phyloP scores from a whole-genome alignment of 2,797 vertebrate genomes.

The Cynopterus sphinx region DNA sequence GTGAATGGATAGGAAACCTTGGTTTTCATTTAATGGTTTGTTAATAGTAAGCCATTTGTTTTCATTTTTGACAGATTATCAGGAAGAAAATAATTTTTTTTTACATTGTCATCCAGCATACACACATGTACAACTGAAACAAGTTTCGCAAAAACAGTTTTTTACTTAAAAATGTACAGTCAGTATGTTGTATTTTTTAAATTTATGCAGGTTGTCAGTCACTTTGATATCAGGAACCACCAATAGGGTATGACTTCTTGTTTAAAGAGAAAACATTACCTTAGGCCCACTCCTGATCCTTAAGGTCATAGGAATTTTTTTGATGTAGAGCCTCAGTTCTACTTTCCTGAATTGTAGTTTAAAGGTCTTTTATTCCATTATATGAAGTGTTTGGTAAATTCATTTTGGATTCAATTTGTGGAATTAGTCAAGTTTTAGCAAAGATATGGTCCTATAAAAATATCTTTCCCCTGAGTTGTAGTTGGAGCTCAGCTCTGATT shows the following conservation, averaged over 20 bases:
- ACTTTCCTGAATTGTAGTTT: not conserved
- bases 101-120: not conserved
- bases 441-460: not conserved
- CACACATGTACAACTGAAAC: not conserved
- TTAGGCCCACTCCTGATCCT: not conserved
- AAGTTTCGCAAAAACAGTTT: slow-evolving; percentile 4
- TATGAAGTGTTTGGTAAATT: not conserved
- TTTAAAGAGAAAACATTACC: not conserved
- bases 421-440: slow-evolving; percentile 19
- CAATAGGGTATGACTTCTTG: not conserved
- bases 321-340: not conserved
- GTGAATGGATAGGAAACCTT: not conserved
- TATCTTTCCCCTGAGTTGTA: not conserved
- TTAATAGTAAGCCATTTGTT: not conserved
- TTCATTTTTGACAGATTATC: not conserved
- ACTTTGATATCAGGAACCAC: not conserved
- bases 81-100: slow-evolving; percentile 5
- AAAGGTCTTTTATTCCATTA: not conserved
- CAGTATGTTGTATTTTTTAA: not conserved
- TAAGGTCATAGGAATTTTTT: not conserved
- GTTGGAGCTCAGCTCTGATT: not conserved
- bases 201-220: not conserved
- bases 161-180: not conserved
- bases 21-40: not conserved
- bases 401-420: not conserved